A percentile compares a stretch with the other conserved stretches of the same genome.
phyloP scores from a whole-genome alignment of 2,797 vertebrate species.

The Enteromius paludinosus region DNA sequence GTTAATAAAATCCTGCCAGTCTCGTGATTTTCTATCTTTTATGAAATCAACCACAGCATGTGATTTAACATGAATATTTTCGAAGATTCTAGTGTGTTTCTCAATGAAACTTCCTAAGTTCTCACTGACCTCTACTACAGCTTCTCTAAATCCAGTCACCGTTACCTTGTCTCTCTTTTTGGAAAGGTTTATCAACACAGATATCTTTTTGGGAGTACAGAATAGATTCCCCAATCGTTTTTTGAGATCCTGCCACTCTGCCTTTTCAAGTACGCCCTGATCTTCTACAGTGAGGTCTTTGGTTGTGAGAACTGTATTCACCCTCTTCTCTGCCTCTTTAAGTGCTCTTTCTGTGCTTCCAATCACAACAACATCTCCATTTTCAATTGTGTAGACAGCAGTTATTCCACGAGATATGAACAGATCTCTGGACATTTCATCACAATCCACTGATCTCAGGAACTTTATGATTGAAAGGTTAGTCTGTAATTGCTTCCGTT shows the following conservation, averaged over 20 bases:
- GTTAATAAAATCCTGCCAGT: conserved; percentile 61
- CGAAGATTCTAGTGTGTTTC: conserved; percentile 68
- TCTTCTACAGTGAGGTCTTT: conserved; percentile 74
- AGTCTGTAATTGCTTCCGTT: conserved; percentile 61
- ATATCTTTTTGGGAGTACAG: conserved; percentile 65
- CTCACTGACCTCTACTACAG: conserved; percentile 72
- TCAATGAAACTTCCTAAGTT: conserved; percentile 75
- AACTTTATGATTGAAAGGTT: conserved; percentile 73
- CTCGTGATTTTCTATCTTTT: conserved; percentile 65
- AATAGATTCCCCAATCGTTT: conserved; percentile 58
- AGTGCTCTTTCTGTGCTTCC: conserved; percentile 69
- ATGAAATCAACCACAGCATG: conserved; percentile 75
- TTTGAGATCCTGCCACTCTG: conserved; percentile 73
- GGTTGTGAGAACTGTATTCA: conserved; percentile 67
- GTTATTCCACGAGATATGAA: conserved; percentile 78
- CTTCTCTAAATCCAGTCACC: conserved; percentile 74
- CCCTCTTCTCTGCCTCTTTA: conserved; percentile 73
- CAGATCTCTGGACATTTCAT: conserved; percentile 73
- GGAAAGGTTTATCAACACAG: conserved; percentile 61
- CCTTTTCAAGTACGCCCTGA: conserved; percentile 62
- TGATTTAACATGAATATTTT: conserved; percentile 65
- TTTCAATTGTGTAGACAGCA: conserved; percentile 73
- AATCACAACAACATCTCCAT: conserved; percentile 67
- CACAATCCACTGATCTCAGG: conserved; percentile 70
- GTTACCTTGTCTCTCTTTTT: conserved; percentile 59